These are phyloP conservation scores for Ceryle rudis DNA, from an alignment of 2,797 vertebrate genomes.

Conservation along the genomic window DNA sequence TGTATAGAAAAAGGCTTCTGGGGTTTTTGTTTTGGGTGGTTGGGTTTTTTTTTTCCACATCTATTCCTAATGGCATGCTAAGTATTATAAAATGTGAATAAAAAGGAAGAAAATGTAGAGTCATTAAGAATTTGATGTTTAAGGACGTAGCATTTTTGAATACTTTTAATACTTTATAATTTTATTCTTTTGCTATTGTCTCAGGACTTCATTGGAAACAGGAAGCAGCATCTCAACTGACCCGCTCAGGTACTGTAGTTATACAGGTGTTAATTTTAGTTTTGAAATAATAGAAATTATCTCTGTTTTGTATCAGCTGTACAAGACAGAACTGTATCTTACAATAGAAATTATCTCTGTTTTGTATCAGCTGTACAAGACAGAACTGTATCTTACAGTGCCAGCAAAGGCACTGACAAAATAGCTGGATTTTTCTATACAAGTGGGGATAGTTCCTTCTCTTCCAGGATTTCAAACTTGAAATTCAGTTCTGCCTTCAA, in stretches of 20 bases:
- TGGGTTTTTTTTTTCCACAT: neutral
- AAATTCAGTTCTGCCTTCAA: neutral
- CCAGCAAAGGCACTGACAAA: neutral
- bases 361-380: neutral
- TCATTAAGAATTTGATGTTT: neutral
- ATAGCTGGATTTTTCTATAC: neutral
- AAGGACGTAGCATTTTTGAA: neutral
- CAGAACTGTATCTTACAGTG: neutral
- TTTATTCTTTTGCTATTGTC: conserved; percentile 69
- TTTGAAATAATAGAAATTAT: neutral
- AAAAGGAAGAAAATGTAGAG: neutral
- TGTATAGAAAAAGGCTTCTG: neutral
- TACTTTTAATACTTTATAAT: conserved; percentile 5
- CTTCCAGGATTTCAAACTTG: neutral
- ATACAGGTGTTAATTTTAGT: neutral
- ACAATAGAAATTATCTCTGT: neutral
- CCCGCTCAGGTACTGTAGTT: conserved; percentile 61
- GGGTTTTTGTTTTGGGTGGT: neutral
- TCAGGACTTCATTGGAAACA: conserved; percentile 78
- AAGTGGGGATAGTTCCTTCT: neutral
- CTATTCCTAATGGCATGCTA: neutral
- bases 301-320: neutral
- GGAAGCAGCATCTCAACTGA: conserved; percentile 77
- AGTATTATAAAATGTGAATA: neutral
- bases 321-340: neutral